These are phyloP conservation scores for Dioctria linearis DNA, from an alignment of 2,888 invertebrate species.

Conservation along the genomic window DNA sequence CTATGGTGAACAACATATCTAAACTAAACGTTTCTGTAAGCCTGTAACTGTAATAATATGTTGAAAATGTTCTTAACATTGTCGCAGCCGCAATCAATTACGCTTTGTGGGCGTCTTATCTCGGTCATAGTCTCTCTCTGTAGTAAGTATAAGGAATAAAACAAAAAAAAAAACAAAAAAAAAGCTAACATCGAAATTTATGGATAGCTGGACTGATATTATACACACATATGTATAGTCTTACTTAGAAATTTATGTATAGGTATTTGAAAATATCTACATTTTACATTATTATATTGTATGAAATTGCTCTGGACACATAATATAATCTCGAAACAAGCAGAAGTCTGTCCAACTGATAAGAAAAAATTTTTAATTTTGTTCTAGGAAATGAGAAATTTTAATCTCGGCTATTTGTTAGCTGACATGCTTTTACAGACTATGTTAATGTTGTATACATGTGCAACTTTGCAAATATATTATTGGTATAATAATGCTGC, in stretches of 20 bases:
- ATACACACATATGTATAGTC: too few species aligned
- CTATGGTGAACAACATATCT: background rate
- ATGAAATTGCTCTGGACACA: background rate
- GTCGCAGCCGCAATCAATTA: slow-evolving; percentile 56
- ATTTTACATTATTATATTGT: too few species aligned
- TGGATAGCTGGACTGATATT: slow-evolving; percentile 45
- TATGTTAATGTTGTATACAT: background rate
- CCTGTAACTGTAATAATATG: slow-evolving; percentile 4
- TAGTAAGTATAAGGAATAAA: too few species aligned
- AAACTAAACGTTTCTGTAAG: background rate
- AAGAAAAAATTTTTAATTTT: background rate
- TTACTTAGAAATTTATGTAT: too few species aligned
- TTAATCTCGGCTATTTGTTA: slow-evolving; percentile 1
- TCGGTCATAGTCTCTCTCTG: background rate
- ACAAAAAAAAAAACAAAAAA: background rate
- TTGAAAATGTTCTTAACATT: slow-evolving; percentile 42
- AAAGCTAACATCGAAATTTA: slow-evolving; percentile 31
- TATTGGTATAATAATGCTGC: background rate
- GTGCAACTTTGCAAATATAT: background rate
- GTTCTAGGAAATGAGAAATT: slow-evolving; percentile 25
- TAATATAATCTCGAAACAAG: slow-evolving; percentile 20
- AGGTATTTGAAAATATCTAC: too few species aligned
- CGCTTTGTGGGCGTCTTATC: slow-evolving; percentile 58
- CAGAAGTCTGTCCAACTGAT: background rate
- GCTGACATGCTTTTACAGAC: background rate